Evolutionary conservation across 2,113 vertebrate genomes (phyloP), one percentile per base, ranked within the genome.

Genomic region (Lophius piscatorius): DNA sequence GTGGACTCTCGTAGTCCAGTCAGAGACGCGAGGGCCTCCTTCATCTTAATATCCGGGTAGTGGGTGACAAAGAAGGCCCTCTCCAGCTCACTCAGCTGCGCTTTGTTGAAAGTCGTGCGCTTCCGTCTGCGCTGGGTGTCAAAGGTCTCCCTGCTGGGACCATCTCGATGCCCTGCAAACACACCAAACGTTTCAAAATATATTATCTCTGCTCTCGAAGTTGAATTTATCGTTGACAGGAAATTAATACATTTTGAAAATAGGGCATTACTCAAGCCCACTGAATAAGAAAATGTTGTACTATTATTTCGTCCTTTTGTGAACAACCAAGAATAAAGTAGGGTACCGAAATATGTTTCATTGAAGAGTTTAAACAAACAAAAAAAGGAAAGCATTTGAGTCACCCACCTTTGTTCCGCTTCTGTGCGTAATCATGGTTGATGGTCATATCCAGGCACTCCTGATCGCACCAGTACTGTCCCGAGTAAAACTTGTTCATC

Each of bases 1-100:
- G 93, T 96, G 63, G 92, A 92, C 69, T 95, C 93, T 1, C 93
- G 93, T 13, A 94, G 85, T 7, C 83, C 86, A 0, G 91, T 95
- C 28, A 91, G 46, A 35, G 58, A 64, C 6, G 94, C 91, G 22
- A 95, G 83, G n/a, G 84, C 81, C 76, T 94, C 93, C 47, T 91
- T 92, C 11, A 89, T 91, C 10, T 80, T 63, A 38, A 92, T 88
- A 70, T 94, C 92, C 0, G 94, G 93, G 67, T 95, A 95, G 54
- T 90, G 92, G 10, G 90, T 68, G 31, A 87, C 48, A 4, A 90
- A 89, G 70, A 95, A 95, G 20, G 89, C 90, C 31, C 74, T 57
- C 78, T 96, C 94, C 85, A 95, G 74, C 66, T 93, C 89, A 22
- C 76, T 56, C 68, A 95, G 88, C 84, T 95, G 93, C 17, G 83